Evolutionary conservation across 1,140 invertebrate genomes (phyloP).

Genomic region (Stratiolaelaps scimitus): DNA sequence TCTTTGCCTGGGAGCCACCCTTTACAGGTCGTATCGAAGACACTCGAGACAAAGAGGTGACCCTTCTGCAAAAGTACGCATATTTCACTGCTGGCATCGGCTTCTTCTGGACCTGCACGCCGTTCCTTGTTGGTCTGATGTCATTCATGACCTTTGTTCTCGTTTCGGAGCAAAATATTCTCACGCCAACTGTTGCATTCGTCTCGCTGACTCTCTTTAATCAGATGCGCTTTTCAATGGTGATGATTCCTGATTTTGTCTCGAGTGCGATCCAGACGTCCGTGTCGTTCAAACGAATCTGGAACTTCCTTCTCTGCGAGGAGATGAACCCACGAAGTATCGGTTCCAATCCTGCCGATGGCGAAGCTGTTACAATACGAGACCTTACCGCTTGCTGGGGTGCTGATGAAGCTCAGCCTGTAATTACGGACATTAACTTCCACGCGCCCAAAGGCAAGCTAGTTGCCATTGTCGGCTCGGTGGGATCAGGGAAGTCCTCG

Average conservation of each 20-base stretch:
- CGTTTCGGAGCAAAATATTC: slow-evolving; percentile 36
- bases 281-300: background rate
- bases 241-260: slow-evolving; percentile 30
- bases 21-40: slow-evolving; percentile 34
- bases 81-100: slow-evolving; percentile 32
- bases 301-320: slow-evolving; percentile 32
- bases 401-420: slow-evolving; percentile 28
- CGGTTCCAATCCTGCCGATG: too few species aligned
- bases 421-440: slow-evolving; percentile 38
- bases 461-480: slow-evolving; percentile 53
- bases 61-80: slow-evolving; percentile 29
- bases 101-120: slow-evolving; percentile 33
- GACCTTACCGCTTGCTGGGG: too few species aligned
- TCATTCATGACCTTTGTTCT: slow-evolving; percentile 34
- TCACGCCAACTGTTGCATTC: slow-evolving; percentile 33
- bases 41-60: slow-evolving; percentile 35
- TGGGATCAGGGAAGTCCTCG: slow-evolving; percentile 57
- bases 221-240: slow-evolving; percentile 33
- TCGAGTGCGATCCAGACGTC: background rate
- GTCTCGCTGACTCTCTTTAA: slow-evolving; percentile 35
- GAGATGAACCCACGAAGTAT: slow-evolving; percentile 37
- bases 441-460: slow-evolving; percentile 44
- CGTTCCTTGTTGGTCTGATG: slow-evolving; percentile 31
- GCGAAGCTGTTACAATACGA: too few species aligned
- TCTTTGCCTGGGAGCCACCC: slow-evolving; percentile 37